A percentile compares a stretch with the other conserved stretches of the same genome.
Evolutionary conservation across 1,140 invertebrate species (phyloP).

Genomic region (Leptopilina boulardi): DNA sequence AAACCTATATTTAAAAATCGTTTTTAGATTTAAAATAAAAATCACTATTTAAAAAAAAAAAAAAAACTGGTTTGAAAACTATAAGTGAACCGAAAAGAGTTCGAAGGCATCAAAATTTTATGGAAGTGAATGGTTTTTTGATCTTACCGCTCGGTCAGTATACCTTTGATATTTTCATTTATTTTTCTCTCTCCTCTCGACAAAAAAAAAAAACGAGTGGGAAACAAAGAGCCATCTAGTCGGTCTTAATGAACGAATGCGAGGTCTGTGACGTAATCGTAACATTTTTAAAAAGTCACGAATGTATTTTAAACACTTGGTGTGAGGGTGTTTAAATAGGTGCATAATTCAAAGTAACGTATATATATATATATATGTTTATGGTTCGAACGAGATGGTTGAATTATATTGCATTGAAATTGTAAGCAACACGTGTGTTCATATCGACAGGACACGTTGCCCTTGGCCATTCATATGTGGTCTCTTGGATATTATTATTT

Average conservation of each 20-base stretch:
- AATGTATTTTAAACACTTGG: slow-evolving; percentile 58
- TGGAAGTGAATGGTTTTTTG: slow-evolving; percentile 45
- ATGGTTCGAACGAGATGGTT: slow-evolving; percentile 43
- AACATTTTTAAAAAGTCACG: slow-evolving; percentile 72
- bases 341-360: slow-evolving; percentile 63
- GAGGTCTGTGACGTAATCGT: slow-evolving; percentile 68
- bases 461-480: slow-evolving; percentile 67
- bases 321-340: slow-evolving; percentile 57
- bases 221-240: slow-evolving; percentile 57
- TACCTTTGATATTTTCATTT: slow-evolving; percentile 46
- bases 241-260: slow-evolving; percentile 55
- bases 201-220: slow-evolving; percentile 46
- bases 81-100: too few relatives aligned
- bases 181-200: slow-evolving; percentile 53
- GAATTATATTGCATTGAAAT: slow-evolving; percentile 56
- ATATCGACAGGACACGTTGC: slow-evolving; percentile 69
- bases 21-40: too few relatives aligned
- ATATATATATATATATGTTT: slow-evolving; percentile 54
- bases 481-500: slow-evolving; percentile 59
- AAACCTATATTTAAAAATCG: too few relatives aligned
- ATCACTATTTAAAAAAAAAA: neutral
- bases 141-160: slow-evolving; percentile 46
- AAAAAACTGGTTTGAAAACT: neutral
- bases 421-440: slow-evolving; percentile 68
- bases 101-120: slow-evolving; percentile 49